Percentiles rank a stretch among this genome's conserved stretches.
Evolutionary conservation across 2,888 invertebrate genomes (phyloP).

Genomic region (Stenchaetothrips biformis): DNA sequence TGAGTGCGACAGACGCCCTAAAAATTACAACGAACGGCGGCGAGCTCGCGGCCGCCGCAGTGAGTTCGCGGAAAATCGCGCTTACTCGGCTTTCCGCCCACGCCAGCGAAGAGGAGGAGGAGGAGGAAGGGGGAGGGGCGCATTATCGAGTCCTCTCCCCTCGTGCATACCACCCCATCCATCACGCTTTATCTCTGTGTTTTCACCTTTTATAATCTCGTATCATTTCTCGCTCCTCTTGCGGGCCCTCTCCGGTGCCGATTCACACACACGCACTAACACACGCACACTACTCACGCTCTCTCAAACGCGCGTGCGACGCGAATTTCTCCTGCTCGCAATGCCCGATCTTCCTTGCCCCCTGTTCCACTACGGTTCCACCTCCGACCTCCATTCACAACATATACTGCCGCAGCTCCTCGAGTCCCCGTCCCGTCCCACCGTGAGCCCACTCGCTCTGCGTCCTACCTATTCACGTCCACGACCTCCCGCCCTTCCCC

Average conservation of each 20-base stretch:
- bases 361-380: background rate
- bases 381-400: no score
- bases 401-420: background rate
- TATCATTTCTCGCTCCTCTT: background rate
- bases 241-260: background rate
- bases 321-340: background rate
- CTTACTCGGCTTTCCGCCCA: background rate
- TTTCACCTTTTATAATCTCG: slow-evolving; percentile 4
- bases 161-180: background rate
- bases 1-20: background rate
- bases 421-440: background rate
- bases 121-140: background rate
- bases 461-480: background rate
- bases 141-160: background rate
- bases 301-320: no score
- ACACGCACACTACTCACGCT: no score
- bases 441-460: no score
- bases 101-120: background rate
- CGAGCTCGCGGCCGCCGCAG: background rate
- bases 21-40: background rate
- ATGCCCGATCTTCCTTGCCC: background rate
- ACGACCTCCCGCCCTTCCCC: background rate
- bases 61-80: background rate
- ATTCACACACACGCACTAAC: no score
- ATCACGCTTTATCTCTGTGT: background rate